Percentiles rank a stretch among this genome's conserved stretches.
Conservation (phyloP, 1,140 invertebrate genomes). For the Leptinotarsa undecemlineata region DNA sequence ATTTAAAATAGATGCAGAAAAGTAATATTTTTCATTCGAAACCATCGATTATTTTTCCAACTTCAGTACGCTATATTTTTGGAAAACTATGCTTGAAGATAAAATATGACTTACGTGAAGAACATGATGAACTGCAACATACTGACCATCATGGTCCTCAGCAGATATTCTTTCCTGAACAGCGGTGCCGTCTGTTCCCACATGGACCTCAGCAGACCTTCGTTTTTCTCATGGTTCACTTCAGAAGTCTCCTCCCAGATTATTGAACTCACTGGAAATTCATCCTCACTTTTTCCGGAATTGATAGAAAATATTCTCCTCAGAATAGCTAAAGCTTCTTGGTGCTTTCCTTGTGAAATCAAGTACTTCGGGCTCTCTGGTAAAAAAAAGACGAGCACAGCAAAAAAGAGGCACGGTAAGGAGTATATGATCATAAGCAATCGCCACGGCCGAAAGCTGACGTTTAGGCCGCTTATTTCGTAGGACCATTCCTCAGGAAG, state of each 20-base stretch:
- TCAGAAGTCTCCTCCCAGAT: conserved; percentile 37
- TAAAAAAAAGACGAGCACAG: conserved; percentile 60
- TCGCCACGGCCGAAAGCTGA: conserved; percentile 62
- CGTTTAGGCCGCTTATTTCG: no score
- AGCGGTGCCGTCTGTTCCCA: conserved; percentile 59
- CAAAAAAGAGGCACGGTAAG: conserved; percentile 59
- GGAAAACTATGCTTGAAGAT: no score
- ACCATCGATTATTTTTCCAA: no score
- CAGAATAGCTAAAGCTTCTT: conserved; percentile 65
- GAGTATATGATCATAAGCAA: conserved; percentile 60
- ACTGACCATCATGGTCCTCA: conserved; percentile 63
- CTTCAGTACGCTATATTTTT: no score
- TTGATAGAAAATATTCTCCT: conserved; percentile 57
- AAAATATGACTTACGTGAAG: conserved; percentile 52
- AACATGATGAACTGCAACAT: conserved; percentile 61
- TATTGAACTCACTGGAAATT: conserved; percentile 63
- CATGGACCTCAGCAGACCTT: conserved; percentile 44
- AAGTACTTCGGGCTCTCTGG: conserved; percentile 81
- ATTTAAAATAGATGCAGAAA: no score
- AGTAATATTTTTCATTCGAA: no score
- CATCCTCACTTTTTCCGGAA: conserved; percentile 62
- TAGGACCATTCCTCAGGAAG: conserved; percentile 54
- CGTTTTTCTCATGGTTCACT: conserved; percentile 29
- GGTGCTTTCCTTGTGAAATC: conserved; percentile 63
- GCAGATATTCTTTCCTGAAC: conserved; percentile 57